Conservation (phyloP, 2,797 vertebrate genomes). For the Catharus ustulatus region DNA sequence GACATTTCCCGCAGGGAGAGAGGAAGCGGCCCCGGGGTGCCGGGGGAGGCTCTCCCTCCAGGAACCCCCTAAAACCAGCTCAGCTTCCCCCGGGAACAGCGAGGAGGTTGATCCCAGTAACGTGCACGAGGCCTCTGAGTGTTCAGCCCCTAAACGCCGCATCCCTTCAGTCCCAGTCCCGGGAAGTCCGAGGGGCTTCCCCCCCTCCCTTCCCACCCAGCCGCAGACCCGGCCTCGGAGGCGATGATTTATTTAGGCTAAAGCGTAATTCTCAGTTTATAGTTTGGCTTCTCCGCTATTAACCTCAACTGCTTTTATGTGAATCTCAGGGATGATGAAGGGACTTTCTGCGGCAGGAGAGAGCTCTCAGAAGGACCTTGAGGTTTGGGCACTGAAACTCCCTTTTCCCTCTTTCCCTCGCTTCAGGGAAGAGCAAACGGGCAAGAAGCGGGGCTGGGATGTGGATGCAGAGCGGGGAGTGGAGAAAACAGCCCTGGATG, state of each 20-base stretch:
- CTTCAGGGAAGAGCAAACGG: neutral
- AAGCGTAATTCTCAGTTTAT: conserved; percentile 48
- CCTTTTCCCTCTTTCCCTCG: neutral
- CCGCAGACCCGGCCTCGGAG: neutral
- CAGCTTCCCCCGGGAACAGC: neutral
- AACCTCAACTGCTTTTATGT: conserved; percentile 22
- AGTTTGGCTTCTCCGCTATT: conserved; percentile 15
- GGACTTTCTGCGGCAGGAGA: neutral
- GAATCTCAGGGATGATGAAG: conserved; percentile 26
- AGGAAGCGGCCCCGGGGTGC: conserved; percentile 7
- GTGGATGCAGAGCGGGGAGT: fast-evolving
- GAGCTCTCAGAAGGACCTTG: neutral
- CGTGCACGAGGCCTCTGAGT: neutral
- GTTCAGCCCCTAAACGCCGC: fast-evolving
- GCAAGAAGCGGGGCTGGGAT: neutral
- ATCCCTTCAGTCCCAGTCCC: neutral
- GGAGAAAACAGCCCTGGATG: neutral
- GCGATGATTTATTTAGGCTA: conserved; percentile 40
- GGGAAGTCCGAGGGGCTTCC: neutral
- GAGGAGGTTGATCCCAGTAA: fast-evolving
- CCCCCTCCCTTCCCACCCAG: neutral
- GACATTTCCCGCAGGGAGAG: conserved; percentile 50
- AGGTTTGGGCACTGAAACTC: neutral
- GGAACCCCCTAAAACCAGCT: neutral
- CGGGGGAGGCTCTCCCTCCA: neutral